Base-by-base conservation (phyloP, 2,797 vertebrate species). In the Pseudochaenichthys georgianus region DNA sequence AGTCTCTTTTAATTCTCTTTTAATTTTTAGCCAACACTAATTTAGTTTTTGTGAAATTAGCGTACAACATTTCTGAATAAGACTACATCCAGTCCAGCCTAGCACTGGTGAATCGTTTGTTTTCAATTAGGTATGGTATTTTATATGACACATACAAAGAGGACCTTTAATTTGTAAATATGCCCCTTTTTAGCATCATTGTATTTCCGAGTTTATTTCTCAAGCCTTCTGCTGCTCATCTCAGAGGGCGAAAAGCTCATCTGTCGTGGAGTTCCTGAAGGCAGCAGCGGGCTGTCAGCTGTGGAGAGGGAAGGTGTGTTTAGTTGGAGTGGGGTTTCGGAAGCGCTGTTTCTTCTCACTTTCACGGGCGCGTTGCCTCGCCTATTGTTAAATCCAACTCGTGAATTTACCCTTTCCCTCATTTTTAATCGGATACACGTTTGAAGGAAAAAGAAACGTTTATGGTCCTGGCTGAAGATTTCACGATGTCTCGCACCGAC, bases 401-500 rank as follows among this genome's bases (percentile, higher is more conserved):
- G 71, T 47, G 45, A 41, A 0, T 73, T 76, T 58, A 16, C 19
- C 16, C 28, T 5, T 54, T 51, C 38, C 21, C 6, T 6, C 12
- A n/a, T 87, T 89, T 28, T 78, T 23, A 65, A 88, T 54, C 84
- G 90, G 91, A 92, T 92, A 90, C 86, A 82, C 84, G 75, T 75
- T 80, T 85, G n/a, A 57, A 64, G 80, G 72, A 81, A 79, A 82
- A 65, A 82, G 78, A 83, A 63, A 77, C 84, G 95, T 97, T 94
- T 95, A 96, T 95, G 97, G 96, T 96, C 95, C 93, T 96, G 94
- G 94, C 94, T 92, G 96, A 95, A 94, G 94, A 94, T 86, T 86
- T 77, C 87, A 95, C 89, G 91, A 99, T 99, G 98, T 96, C 98
- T 95, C 97, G 98, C 92, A 96, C 97, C 80, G 98, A 99, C 93